Conservation (phyloP, 2,888 invertebrate species). For the Dryocosmus kuriphilus region DNA sequence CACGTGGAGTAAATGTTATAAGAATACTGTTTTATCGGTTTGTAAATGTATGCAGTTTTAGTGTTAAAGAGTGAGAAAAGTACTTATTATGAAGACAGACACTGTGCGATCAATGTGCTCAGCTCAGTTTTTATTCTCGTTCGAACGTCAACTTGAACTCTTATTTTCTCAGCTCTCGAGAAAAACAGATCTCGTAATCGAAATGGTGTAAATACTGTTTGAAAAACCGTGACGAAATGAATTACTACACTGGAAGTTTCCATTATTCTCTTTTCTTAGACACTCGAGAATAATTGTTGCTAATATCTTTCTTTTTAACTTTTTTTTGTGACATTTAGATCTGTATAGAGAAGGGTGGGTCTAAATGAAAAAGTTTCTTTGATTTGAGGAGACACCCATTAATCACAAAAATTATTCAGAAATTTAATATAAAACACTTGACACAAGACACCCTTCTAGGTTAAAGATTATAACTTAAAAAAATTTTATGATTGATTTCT, state of each 20-base stretch:
- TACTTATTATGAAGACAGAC: neutral
- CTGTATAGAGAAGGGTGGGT: too few species aligned
- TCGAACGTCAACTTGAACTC: neutral
- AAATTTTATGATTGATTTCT: too few species aligned
- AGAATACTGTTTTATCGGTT: neutral
- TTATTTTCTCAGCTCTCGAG: neutral
- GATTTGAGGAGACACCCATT: too few species aligned
- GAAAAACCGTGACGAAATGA: neutral
- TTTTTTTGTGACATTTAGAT: too few species aligned
- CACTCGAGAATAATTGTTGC: neutral
- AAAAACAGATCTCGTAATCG: neutral
- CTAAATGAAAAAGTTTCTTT: too few species aligned
- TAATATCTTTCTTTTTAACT: too few species aligned
- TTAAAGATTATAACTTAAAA: too few species aligned
- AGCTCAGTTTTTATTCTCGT: neutral
- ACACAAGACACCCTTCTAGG: too few species aligned
- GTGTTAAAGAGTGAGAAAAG: neutral
- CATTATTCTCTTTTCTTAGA: neutral
- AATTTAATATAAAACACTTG: too few species aligned
- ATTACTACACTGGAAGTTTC: neutral
- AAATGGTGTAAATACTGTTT: neutral
- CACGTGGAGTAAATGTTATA: slow-evolving; percentile 2
- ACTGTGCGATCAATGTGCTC: neutral
- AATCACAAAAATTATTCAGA: too few species aligned
- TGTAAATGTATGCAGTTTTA: neutral